These are phyloP conservation scores for Mustela nigripes DNA, from an alignment of 2,113 vertebrate species.

Conservation along the genomic window DNA sequence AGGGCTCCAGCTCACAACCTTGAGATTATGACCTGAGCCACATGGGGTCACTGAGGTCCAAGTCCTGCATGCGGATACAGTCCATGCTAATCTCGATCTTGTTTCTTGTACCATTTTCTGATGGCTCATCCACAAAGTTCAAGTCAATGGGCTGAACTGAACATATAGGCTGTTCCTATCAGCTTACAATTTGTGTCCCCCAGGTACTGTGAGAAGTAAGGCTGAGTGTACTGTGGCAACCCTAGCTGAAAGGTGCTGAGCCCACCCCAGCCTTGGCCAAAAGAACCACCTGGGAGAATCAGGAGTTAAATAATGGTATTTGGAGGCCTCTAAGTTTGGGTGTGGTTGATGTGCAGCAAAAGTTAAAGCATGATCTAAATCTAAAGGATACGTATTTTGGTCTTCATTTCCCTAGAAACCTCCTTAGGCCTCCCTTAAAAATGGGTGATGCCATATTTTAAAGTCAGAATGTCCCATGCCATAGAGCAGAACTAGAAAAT, in stretches of 20 bases:
- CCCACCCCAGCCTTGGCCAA: background rate
- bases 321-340: background rate
- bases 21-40: constrained; percentile 74
- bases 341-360: background rate
- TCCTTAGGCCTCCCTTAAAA: background rate
- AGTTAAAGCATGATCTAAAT: constrained; percentile 36
- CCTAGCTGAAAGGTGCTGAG: background rate
- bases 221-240: background rate
- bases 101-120: constrained; percentile 92
- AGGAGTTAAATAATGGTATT: background rate
- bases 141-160: constrained; percentile 96
- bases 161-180: constrained; percentile 86
- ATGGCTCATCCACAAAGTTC: constrained; percentile 93
- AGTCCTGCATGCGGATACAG: constrained; percentile 95
- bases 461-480: background rate
- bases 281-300: background rate
- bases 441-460: background rate
- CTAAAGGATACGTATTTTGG: background rate
- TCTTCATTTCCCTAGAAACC: constrained; percentile 28
- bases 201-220: background rate
- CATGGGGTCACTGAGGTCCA: constrained; percentile 89
- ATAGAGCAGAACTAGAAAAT: background rate
- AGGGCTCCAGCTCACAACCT: no score
- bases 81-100: constrained; percentile 99
- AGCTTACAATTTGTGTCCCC: background rate